phyloP scores from a whole-genome alignment of 2,797 vertebrate species.

The Hippopotamyrus pictus region DNA sequence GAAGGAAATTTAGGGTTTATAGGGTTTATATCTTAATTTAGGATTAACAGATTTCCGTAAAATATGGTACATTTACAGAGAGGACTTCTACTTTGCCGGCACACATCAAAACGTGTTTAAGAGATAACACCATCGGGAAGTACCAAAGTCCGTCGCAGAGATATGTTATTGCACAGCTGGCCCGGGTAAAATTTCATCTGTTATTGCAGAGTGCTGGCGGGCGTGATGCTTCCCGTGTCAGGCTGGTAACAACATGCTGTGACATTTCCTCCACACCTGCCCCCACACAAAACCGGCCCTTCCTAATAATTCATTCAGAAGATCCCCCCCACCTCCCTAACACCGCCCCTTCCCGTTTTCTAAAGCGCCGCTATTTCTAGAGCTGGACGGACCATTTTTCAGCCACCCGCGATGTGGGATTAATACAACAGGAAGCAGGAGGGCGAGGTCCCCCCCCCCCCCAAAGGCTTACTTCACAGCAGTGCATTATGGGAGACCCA shows the following conservation, averaged over 20 bases:
- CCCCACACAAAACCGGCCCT: neutral
- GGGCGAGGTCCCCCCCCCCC: neutral
- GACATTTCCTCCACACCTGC: slow-evolving; percentile 7
- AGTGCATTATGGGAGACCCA: neutral
- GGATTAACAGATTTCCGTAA: neutral
- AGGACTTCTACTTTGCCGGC: neutral
- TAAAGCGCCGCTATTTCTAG: neutral
- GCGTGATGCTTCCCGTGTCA: neutral
- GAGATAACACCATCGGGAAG: neutral
- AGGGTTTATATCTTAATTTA: no score
- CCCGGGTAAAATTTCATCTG: neutral
- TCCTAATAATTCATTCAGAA: neutral
- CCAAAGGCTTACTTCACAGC: neutral
- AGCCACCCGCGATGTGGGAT: neutral
- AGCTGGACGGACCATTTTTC: neutral
- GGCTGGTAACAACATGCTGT: neutral
- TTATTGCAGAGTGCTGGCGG: neutral
- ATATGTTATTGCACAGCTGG: neutral
- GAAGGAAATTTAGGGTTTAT: no score
- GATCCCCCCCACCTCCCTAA: neutral
- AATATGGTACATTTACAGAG: neutral
- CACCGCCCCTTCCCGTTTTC: neutral
- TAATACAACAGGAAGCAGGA: neutral
- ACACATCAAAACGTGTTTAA: neutral
- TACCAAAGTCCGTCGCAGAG: neutral